phyloP scores from a whole-genome alignment of 2,797 vertebrate genomes.

The Champsocephalus gunnari region DNA sequence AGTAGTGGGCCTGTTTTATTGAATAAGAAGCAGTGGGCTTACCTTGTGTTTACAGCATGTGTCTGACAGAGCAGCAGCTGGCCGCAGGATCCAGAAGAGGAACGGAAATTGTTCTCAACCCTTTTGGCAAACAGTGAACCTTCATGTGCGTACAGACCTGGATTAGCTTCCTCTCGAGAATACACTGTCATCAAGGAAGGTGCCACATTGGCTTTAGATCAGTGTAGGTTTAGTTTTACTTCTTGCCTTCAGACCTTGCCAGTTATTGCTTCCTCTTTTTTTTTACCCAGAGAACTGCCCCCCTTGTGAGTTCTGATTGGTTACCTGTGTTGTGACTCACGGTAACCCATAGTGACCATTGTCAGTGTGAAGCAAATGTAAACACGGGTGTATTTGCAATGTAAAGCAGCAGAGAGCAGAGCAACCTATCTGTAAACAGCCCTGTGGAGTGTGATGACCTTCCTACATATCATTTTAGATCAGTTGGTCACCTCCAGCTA shows the following conservation, averaged over 20 bases:
- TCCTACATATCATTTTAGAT: slow-evolving; percentile 17
- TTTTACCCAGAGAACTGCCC: slow-evolving; percentile 41
- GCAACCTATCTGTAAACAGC: slow-evolving; percentile 60
- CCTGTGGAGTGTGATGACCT: slow-evolving; percentile 26
- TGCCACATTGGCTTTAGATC: slow-evolving; percentile 45
- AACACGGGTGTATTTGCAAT: slow-evolving; percentile 83
- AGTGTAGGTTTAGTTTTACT: slow-evolving; percentile 28
- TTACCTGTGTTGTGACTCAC: slow-evolving; percentile 81
- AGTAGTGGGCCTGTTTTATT: not conserved
- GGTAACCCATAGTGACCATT: slow-evolving; percentile 83
- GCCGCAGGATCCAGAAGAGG: slow-evolving; percentile 58
- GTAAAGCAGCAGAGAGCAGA: slow-evolving; percentile 71
- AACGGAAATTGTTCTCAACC: slow-evolving; percentile 68
- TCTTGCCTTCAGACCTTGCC: slow-evolving; percentile 43
- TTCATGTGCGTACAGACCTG: slow-evolving; percentile 60
- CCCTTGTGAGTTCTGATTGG: slow-evolving; percentile 72
- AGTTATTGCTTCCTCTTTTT: slow-evolving; percentile 72
- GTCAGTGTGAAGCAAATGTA: slow-evolving; percentile 77
- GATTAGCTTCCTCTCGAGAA: slow-evolving; percentile 61
- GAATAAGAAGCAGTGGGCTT: slow-evolving; percentile 55
- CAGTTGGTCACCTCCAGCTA: not conserved
- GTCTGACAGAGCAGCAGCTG: slow-evolving; percentile 63
- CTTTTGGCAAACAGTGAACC: slow-evolving; percentile 47
- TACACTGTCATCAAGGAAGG: slow-evolving; percentile 29
- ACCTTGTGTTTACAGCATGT: slow-evolving; percentile 69